Conservation (phyloP, 23 tunicate species). For the Trididemnum nubilum region DNA sequence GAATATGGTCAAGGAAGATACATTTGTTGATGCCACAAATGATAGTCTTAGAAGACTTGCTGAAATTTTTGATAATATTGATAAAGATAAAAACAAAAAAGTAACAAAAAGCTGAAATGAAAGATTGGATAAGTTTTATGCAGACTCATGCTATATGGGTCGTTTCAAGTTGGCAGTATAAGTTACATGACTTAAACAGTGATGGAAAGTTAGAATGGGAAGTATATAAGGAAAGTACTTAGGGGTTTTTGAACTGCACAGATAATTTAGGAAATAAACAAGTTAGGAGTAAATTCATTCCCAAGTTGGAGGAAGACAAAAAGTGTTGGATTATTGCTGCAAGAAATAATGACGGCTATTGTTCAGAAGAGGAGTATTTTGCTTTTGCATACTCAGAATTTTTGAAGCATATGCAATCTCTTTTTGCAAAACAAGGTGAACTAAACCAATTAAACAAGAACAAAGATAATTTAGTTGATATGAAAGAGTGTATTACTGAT, state of each 20-base stretch:
- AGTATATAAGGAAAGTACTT: constrained; percentile 65
- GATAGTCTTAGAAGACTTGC: constrained; percentile 64
- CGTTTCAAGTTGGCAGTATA: constrained; percentile 58
- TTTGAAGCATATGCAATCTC: constrained; percentile 50
- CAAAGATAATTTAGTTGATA: constrained; percentile 53
- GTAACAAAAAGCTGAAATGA: constrained; percentile 41
- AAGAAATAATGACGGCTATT: constrained; percentile 31
- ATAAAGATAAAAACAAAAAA: constrained; percentile 63
- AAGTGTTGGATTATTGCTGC: constrained; percentile 65
- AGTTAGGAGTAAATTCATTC: constrained; percentile 31
- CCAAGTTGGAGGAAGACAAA: constrained; percentile 54
- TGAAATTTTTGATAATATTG: constrained; percentile 77
- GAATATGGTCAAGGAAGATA: too few species aligned
- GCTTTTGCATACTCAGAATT: constrained; percentile 83
- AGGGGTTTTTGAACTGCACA: constrained; percentile 54
- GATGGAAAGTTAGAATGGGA: constrained; percentile 79
- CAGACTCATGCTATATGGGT: constrained; percentile 63
- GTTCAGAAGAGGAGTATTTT: constrained; percentile 52
- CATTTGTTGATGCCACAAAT: too few species aligned
- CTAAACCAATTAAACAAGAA: constrained; percentile 81
- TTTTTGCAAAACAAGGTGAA: constrained; percentile 60
- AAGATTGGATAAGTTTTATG: constrained; percentile 63
- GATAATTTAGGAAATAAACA: constrained; percentile 8
- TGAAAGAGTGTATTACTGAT: constrained; percentile 68
- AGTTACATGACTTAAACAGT: constrained; percentile 45